Base-by-base conservation (phyloP, 1,140 invertebrate genomes). In the Drosophila mauritiana region DNA sequence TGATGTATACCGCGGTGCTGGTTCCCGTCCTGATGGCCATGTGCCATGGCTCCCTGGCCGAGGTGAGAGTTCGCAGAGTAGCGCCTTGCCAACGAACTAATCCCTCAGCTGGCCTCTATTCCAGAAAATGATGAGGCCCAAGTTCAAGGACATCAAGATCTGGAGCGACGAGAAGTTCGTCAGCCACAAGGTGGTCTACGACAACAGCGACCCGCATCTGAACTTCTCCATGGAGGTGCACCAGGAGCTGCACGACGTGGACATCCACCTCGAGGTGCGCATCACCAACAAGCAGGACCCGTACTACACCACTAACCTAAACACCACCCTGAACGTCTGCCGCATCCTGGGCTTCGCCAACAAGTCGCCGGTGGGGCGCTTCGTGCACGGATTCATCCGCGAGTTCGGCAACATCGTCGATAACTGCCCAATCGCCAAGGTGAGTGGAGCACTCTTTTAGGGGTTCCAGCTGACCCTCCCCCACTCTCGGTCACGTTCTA, bases 71-170 rank as follows among this genome's bases (percentile, higher is more conserved):
- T n/a, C 11, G 11, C 3, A 10, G 3, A 51, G 1, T 3, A 5
- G 6, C 10, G 10, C 31, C 7, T 10, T 31, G 8, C 3, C 13
- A 4, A 5, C 3, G 20, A 7, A 40, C 7, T 37, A 5, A 36
- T 17, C 53, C 11, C 8, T 10, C 11, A 8, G 6, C 11, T 17
- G 11, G n/a, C 10, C n/a, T 1, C 27, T 11, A 42, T 48, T 25
- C 6, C 43, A 92, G 91, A 92, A 92, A 92, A 80, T 92, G 58
- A 52, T 92, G 78, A 79, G 91, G 7, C 91, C 88, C 20, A 92
- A 85, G 43, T 89, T 91, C 34, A 90, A 90, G 17, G 81, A 88
- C 6, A 55, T 74, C 1, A 91, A 92, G 36, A 13, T 79, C 10
- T 92, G 91, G 91, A 92, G 91, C 57, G 91, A 92, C 7, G 83